Base-by-base conservation (phyloP, 2,888 invertebrate genomes). In the Cantharis flavilabris region DNA sequence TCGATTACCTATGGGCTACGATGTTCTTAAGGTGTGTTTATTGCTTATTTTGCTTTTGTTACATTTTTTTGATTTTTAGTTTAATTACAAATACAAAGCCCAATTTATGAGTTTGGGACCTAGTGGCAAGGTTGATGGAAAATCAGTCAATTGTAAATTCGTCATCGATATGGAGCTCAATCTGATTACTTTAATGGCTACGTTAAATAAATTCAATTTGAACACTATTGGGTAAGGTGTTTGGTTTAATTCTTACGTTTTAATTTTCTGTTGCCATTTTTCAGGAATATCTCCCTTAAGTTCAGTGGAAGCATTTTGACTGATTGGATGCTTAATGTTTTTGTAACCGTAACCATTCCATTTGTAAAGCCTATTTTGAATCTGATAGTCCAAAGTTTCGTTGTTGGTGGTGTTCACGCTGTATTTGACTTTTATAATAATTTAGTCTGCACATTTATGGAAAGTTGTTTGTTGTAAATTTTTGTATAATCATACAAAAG, bases 81-180 rank as follows among this genome's bases (percentile, higher is more conserved):
- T 91, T 82, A 80, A 87, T 30, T 91, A 90, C 86, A 88, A 86
- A 73, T 91, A 91, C 83, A 84, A 89, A 70, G 89, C 90, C 20
- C 85, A 90, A 83, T 89, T 90, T 72, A 90, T 91, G 90, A 88
- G 89, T 79, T 82, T 91, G 71, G 91, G 91, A 3, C 91, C 91
- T 9, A 89, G 87, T 1, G 91, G 91, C 26, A 89, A 89, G 11
- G 88, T 91, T 75, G 80, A 87, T 20, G 91, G 89, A 13, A 11
- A 13, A 65, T 16, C 20, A 5, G 16, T 16, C 18, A 65, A 65
- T 3, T 65, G 65, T n/a, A 65, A 20, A 65, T 65, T 65, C 20
- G 18, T 20, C 13, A 18, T 65, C n/a, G 65, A 65, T 11, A 65
- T 65, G 7, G 20, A 65, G 10, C 5, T 65, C 13, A 20, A 65